phyloP scores from a whole-genome alignment of 2,888 invertebrate genomes.

The Sympetrum striolatum region DNA sequence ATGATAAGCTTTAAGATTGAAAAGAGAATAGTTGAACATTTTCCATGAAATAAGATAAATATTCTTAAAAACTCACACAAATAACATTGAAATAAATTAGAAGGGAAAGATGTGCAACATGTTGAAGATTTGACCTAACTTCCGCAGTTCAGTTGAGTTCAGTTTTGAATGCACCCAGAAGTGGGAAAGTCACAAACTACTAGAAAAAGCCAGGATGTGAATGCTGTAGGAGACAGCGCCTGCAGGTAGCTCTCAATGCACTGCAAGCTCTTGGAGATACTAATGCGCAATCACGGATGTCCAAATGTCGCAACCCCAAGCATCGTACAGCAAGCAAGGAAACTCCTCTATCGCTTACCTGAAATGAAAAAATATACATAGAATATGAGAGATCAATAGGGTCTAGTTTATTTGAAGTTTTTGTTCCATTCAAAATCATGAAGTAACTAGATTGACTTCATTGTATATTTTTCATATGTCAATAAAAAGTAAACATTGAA shows the following conservation, averaged over 20 bases:
- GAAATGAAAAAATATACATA: neutral
- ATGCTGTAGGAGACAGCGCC: constrained; percentile 91
- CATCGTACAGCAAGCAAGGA: constrained; percentile 90
- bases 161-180: neutral
- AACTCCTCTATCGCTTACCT: constrained; percentile 79
- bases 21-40: neutral
- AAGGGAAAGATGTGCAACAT: neutral
- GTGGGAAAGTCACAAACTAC: constrained; percentile 48
- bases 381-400: neutral
- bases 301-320: constrained; percentile 85
- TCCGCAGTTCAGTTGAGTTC: neutral
- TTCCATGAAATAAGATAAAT: neutral
- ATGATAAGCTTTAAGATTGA: too few relatives aligned
- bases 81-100: neutral
- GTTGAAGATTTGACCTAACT: neutral
- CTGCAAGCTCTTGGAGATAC: constrained; percentile 88
- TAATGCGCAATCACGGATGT: constrained; percentile 87
- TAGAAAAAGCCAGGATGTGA: constrained; percentile 93
- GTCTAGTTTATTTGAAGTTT: neutral
- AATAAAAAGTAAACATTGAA: too few relatives aligned
- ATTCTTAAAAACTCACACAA: neutral
- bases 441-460: too few relatives aligned
- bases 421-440: too few relatives aligned
- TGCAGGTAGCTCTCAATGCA: constrained; percentile 91
- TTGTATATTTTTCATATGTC: too few relatives aligned